Evolutionary conservation across 2,113 vertebrate species (phyloP).

Genomic region (Carettochelys insculpta): DNA sequence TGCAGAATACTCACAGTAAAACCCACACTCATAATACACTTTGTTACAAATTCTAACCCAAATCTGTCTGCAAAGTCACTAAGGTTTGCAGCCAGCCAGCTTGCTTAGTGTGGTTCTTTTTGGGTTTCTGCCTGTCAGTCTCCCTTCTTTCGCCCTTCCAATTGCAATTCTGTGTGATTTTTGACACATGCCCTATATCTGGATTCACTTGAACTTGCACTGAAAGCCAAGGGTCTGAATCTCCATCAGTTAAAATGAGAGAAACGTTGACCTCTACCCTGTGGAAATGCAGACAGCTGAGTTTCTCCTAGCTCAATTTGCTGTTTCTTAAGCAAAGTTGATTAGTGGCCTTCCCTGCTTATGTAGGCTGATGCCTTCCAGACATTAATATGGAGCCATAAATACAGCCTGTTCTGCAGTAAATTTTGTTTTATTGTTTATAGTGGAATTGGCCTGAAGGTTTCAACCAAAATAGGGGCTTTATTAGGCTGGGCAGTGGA

Average conservation of each 20-base stretch:
- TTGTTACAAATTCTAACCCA: slow-evolving; percentile 58
- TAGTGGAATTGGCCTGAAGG: not conserved
- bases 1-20: slow-evolving; percentile 48
- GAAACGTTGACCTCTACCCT: slow-evolving; percentile 42
- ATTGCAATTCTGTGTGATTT: slow-evolving; percentile 34
- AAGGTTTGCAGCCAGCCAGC: slow-evolving; percentile 70
- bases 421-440: not conserved
- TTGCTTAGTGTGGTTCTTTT: slow-evolving; percentile 19
- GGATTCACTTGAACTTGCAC: slow-evolving; percentile 50
- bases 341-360: not conserved
- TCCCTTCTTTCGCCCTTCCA: slow-evolving; percentile 67
- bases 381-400: fast-evolving
- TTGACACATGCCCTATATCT: slow-evolving; percentile 66
- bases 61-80: slow-evolving; percentile 61
- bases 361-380: not conserved
- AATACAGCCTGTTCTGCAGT: not conserved
- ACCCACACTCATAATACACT: slow-evolving; percentile 56
- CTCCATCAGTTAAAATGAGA: slow-evolving; percentile 65
- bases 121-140: too few species aligned
- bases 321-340: slow-evolving; percentile 42
- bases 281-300: slow-evolving; percentile 69
- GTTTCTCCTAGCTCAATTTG: slow-evolving; percentile 32
- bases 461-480: not conserved
- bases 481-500: too few species aligned
- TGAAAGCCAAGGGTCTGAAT: slow-evolving; percentile 59